These are phyloP conservation scores for Sepioteuthis lessoniana DNA, from an alignment of 2,888 invertebrate species.

Conservation along the genomic window DNA sequence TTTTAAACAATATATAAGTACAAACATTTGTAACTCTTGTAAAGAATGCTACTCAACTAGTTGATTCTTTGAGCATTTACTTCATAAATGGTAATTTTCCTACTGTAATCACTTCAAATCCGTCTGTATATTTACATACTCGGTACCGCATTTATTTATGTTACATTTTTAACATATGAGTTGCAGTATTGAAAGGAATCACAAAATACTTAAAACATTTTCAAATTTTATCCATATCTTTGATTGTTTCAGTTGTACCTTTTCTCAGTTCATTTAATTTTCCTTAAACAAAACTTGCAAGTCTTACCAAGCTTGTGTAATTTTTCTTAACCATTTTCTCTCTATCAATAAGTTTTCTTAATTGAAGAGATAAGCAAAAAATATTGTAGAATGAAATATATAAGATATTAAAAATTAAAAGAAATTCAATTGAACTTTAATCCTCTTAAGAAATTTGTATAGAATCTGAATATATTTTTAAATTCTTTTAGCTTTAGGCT, in stretches of 20 bases:
- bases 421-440: neutral
- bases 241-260: neutral
- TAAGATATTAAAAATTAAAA: neutral
- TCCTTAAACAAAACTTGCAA: neutral
- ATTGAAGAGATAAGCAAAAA: neutral
- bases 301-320: neutral
- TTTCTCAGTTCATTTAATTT: neutral
- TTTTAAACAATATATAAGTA: neutral
- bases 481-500: too few species aligned
- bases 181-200: neutral
- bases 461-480: too few species aligned
- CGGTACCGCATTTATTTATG: neutral
- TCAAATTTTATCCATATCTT: neutral
- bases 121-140: neutral
- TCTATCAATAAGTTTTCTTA: neutral
- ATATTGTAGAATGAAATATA: neutral
- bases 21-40: neutral
- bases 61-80: neutral
- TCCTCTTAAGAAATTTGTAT: too few species aligned
- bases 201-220: neutral
- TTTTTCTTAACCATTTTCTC: neutral
- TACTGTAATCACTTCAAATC: neutral
- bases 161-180: neutral
- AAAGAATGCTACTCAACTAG: neutral
- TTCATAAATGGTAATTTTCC: neutral